Evolutionary conservation across 2,113 vertebrate genomes (phyloP).

Genomic region (Willisornis vidua): DNA sequence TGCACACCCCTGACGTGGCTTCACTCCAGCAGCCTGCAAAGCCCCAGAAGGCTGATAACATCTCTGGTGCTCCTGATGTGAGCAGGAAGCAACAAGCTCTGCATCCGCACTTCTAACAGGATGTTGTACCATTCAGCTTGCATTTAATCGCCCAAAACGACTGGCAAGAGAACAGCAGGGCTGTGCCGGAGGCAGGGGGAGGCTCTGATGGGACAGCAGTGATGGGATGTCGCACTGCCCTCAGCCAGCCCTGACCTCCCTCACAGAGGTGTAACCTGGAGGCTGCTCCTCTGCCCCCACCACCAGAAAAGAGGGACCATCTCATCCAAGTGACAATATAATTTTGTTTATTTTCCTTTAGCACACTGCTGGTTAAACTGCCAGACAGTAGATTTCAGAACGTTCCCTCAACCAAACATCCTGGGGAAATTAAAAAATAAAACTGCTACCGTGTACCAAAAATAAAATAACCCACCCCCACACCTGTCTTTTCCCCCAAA

Average conservation of each 20-base stretch:
- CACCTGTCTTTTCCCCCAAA: neutral
- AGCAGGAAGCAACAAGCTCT: neutral
- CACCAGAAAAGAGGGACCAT: neutral
- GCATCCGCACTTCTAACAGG: neutral
- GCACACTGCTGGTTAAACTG: constrained; percentile 46
- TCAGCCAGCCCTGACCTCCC: neutral
- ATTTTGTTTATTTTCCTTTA: constrained; percentile 62
- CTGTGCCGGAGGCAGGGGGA: neutral
- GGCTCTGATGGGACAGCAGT: neutral
- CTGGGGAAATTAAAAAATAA: constrained; percentile 47
- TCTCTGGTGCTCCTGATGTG: neutral
- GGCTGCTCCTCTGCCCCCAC: neutral
- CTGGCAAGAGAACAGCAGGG: neutral
- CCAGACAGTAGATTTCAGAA: constrained; percentile 55
- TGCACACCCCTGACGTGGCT: accelerated
- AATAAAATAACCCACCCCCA: constrained; percentile 46
- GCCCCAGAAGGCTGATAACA: neutral
- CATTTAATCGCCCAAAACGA: neutral
- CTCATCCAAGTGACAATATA: constrained; percentile 57
- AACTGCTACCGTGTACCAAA: constrained; percentile 35
- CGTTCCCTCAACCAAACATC: constrained; percentile 59
- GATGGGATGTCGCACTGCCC: neutral
- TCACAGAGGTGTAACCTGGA: accelerated
- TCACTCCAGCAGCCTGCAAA: neutral
- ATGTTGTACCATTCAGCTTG: neutral